phyloP scores from a whole-genome alignment of 2,797 vertebrate genomes.

The Rhinatrema bivittatum region DNA sequence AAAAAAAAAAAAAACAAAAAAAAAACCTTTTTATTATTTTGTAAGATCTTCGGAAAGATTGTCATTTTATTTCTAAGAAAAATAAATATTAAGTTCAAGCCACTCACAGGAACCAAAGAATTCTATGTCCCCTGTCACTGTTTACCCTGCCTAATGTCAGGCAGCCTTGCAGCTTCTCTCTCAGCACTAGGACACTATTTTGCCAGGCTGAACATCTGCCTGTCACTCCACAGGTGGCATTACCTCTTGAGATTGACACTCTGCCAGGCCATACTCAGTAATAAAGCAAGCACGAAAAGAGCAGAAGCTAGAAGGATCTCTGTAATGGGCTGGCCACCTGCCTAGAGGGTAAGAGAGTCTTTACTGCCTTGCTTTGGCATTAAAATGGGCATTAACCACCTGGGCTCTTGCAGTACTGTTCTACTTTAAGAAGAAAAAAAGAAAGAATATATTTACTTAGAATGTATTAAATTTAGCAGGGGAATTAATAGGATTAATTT shows the following conservation, averaged over 20 bases:
- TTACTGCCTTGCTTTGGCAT: slow-evolving; percentile 8
- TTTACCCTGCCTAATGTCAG: background rate
- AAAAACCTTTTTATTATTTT: too few relatives aligned
- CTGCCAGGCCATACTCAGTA: slow-evolving; percentile 1
- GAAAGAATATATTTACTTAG: slow-evolving; percentile 13
- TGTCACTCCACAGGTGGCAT: background rate
- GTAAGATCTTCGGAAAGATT: too few relatives aligned
- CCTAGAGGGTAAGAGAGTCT: slow-evolving; percentile 12
- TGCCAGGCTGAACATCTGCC: background rate
- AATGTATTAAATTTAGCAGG: background rate
- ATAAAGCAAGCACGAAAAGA: slow-evolving; percentile 25
- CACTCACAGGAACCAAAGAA: too few relatives aligned
- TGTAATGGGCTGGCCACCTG: slow-evolving; percentile 1
- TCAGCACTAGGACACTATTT: background rate
- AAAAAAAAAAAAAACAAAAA: too few relatives aligned
- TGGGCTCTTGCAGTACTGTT: slow-evolving; percentile 10
- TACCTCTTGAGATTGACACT: too few relatives aligned
- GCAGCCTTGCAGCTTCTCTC: background rate
- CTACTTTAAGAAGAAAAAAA: slow-evolving; percentile 4
- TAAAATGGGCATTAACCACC: slow-evolving; percentile 14
- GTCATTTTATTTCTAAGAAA: too few relatives aligned
- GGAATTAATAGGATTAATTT: background rate
- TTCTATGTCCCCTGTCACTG: too few relatives aligned
- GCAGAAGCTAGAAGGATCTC: slow-evolving; percentile 22
- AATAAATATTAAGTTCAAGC: too few relatives aligned